phyloP scores from a whole-genome alignment of 1,140 invertebrate species.

The Drosophila busckii region DNA sequence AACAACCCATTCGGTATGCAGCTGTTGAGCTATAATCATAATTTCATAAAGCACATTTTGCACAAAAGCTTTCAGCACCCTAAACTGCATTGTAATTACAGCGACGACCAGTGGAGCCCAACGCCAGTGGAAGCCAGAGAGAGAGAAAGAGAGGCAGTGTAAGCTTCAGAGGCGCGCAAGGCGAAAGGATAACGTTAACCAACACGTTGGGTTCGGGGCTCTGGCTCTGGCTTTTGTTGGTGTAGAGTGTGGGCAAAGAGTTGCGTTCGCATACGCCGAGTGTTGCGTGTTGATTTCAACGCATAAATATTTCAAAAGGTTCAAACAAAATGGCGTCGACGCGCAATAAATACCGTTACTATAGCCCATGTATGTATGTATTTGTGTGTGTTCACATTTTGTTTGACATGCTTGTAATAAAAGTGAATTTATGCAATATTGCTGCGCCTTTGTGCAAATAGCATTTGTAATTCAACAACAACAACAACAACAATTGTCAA shows the following conservation, averaged over 20 bases:
- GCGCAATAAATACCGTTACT: constrained; percentile 68
- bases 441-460: constrained; percentile 74
- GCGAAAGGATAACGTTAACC: constrained; percentile 70
- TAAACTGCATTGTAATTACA: constrained; percentile 77
- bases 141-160: background rate
- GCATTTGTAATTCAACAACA: constrained; percentile 60
- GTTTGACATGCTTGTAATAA: constrained; percentile 50
- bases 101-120: constrained; percentile 16
- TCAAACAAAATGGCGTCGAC: constrained; percentile 77
- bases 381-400: constrained; percentile 16
- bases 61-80: constrained; percentile 76
- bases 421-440: constrained; percentile 77
- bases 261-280: constrained; percentile 24
- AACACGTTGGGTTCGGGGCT: constrained; percentile 48
- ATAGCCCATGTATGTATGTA: constrained; percentile 2
- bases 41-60: constrained; percentile 78
- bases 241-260: constrained; percentile 19
- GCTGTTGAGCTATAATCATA: constrained; percentile 77
- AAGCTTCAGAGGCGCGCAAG: constrained; percentile 51
- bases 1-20: constrained; percentile 45
- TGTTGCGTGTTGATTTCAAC: constrained; percentile 74
- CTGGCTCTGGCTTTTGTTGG: constrained; percentile 25
- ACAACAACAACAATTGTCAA: constrained; percentile 25
- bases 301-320: constrained; percentile 76
- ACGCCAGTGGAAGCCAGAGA: background rate